phyloP scores from a whole-genome alignment of 1,140 invertebrate species.

The Campoletis sonorensis region DNA sequence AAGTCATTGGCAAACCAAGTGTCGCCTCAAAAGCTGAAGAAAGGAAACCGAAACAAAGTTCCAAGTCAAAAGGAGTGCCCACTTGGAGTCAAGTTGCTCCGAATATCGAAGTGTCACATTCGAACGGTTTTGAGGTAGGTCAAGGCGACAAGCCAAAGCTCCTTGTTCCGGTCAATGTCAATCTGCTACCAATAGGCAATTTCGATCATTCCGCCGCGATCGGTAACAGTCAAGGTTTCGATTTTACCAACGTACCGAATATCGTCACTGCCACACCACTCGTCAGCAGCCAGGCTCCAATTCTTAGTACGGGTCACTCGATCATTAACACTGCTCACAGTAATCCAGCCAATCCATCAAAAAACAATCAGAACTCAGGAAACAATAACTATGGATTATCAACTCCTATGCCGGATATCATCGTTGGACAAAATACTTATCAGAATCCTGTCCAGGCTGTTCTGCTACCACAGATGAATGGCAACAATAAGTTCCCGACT shows the following conservation, averaged over 20 bases:
- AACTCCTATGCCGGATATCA: slow-evolving; percentile 66
- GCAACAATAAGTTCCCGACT: slow-evolving; percentile 55
- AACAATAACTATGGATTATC: slow-evolving; percentile 54
- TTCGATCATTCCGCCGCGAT: slow-evolving; percentile 72
- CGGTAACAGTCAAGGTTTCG: slow-evolving; percentile 72
- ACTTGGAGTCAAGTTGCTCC: slow-evolving; percentile 68
- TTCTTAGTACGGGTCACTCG: slow-evolving; percentile 58
- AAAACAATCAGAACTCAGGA: slow-evolving; percentile 50
- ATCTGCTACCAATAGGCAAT: slow-evolving; percentile 67
- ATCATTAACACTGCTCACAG: neutral
- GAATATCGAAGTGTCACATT: slow-evolving; percentile 65
- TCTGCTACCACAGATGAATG: slow-evolving; percentile 59
- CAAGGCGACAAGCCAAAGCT: slow-evolving; percentile 71
- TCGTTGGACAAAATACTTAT: slow-evolving; percentile 69
- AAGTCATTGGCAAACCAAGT: slow-evolving; percentile 44
- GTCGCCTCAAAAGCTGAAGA: neutral
- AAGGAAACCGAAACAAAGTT: slow-evolving; percentile 47
- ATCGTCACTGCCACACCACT: slow-evolving; percentile 57
- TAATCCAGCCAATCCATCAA: neutral
- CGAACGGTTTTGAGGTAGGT: slow-evolving; percentile 63
- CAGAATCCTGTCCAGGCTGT: slow-evolving; percentile 68
- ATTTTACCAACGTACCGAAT: slow-evolving; percentile 70
- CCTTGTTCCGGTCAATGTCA: slow-evolving; percentile 67
- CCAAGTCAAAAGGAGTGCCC: slow-evolving; percentile 48
- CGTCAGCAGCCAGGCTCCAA: slow-evolving; percentile 63